These are phyloP conservation scores for Hormaphis cornu DNA, from an alignment of 1,140 invertebrate species.

Conservation along the genomic window DNA sequence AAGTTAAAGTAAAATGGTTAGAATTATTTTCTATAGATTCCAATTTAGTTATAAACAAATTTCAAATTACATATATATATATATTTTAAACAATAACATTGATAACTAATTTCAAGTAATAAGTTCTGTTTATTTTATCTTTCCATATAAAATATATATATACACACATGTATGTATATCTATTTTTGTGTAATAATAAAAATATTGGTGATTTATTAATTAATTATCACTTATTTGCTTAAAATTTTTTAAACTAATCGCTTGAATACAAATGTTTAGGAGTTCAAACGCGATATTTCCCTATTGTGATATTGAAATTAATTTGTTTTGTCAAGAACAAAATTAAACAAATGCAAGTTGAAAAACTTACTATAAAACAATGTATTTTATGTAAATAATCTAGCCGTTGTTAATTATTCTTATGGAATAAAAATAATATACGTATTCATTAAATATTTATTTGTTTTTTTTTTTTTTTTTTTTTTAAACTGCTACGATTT, in stretches of 20 bases:
- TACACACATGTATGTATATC: slow-evolving; percentile 14
- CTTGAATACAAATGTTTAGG: slow-evolving; percentile 1
- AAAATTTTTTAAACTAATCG: slow-evolving; percentile 21
- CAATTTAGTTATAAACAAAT: slow-evolving; percentile 3
- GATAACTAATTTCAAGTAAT: background rate
- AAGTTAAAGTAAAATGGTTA: slow-evolving; percentile 18
- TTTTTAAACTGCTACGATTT: background rate
- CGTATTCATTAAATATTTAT: background rate
- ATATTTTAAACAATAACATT: background rate
- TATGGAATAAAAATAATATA: slow-evolving; percentile 4
- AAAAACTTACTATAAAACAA: background rate
- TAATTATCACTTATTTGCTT: slow-evolving; percentile 4
- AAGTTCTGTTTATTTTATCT: background rate
- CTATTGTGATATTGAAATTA: slow-evolving; percentile 30
- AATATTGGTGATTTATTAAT: slow-evolving; percentile 7
- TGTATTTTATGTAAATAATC: slow-evolving; percentile 15
- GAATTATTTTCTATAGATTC: slow-evolving; percentile 12
- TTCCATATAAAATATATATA: background rate
- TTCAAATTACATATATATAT: background rate
- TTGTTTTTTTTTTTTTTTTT: background rate
- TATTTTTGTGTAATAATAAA: slow-evolving; percentile 19
- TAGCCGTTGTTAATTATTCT: slow-evolving; percentile 24
- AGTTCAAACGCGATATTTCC: slow-evolving; percentile 5
- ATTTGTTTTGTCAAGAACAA: slow-evolving; percentile 26
- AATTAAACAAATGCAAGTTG: slow-evolving; percentile 9